Evolutionary conservation across 2,113 vertebrate species (phyloP), one percentile per base, ranked within the genome.

Genomic region (Fregetta grallaria): DNA sequence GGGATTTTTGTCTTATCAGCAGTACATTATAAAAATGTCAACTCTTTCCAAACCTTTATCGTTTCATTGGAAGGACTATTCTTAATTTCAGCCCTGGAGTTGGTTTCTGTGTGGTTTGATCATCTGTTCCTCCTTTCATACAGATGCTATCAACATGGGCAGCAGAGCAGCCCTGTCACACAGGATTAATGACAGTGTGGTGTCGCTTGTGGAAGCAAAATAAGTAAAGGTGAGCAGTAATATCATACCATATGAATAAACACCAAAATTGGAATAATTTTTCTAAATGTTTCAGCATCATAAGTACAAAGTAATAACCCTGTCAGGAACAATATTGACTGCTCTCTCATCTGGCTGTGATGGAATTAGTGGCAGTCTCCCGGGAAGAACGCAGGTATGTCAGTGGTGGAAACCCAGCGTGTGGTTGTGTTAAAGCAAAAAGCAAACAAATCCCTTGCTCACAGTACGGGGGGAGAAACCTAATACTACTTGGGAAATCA

Each of bases 261-360:
- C 67, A 86, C 38, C 15, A 10, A 90, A 76, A 92, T 53, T 72
- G 66, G 82, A 70, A 94, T 92, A 80, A 47, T 93, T 96, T 91
- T 88, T 91, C 90, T 86, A 56, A 92, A 83, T 74, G 63, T 88
- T 96, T 93, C 44, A 72, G 68, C 72, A 88, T 88, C 76, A 56
- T 81, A 70, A 90, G 55, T 67, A 83, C 61, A 91, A 95, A 93
- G 88, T 92, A 96, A 96, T 94, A 93, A 94, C 61, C 34, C 79
- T 92, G 94, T 91, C 94, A 96, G 59, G 68, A 90, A n/a, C 58
- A 62, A 91, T 96, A 93, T 90, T 72, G 45, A 61, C 45, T 88
- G 47, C 63, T 71, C 22, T 86, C 67, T 90, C 36, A 15, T 91
- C 91, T 72, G 58, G 44, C 61, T 77, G 63, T 77, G 27, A 74